Evolutionary conservation across 2,888 invertebrate species (phyloP).

Genomic region (Amphipyra tragopoginis): DNA sequence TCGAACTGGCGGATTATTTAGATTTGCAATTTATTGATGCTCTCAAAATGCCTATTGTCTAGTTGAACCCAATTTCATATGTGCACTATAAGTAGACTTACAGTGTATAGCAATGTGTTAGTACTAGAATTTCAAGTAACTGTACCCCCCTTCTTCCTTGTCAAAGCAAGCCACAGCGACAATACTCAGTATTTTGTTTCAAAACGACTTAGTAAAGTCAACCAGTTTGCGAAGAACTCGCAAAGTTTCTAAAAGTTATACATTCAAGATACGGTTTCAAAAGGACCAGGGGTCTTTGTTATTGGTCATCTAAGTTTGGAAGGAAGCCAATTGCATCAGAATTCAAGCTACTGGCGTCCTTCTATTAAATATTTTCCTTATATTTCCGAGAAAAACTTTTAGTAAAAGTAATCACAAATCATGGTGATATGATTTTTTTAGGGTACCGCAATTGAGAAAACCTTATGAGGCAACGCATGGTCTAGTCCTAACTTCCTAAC

Average conservation of each 20-base stretch:
- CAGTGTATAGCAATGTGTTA: background rate
- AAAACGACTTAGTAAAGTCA: slow-evolving; percentile 23
- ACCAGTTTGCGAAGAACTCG: slow-evolving; percentile 27
- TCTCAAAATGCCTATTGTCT: no score
- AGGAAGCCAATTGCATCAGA: slow-evolving; percentile 56
- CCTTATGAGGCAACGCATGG: background rate
- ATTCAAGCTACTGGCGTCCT: slow-evolving; percentile 47
- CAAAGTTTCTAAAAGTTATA: slow-evolving; percentile 19
- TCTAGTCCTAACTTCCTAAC: no score
- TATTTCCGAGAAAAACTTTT: slow-evolving; percentile 41
- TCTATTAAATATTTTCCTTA: slow-evolving; percentile 49
- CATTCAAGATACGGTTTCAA: slow-evolving; percentile 12
- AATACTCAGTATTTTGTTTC: slow-evolving; percentile 50
- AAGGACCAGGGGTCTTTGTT: slow-evolving; percentile 25
- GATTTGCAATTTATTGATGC: no score
- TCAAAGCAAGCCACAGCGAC: slow-evolving; percentile 42
- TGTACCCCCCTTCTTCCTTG: slow-evolving; percentile 10
- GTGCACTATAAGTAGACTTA: no score
- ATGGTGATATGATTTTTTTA: slow-evolving; percentile 39
- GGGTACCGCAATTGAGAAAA: slow-evolving; percentile 26
- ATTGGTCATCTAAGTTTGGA: slow-evolving; percentile 45
- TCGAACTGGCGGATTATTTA: no score
- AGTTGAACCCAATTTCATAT: no score
- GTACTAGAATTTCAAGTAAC: slow-evolving; percentile 25
- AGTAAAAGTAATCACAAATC: slow-evolving; percentile 37